Percentiles rank a stretch among this genome's conserved stretches.
phyloP scores from a whole-genome alignment of 2,113 vertebrate genomes.

The Camarhynchus parvulus region DNA sequence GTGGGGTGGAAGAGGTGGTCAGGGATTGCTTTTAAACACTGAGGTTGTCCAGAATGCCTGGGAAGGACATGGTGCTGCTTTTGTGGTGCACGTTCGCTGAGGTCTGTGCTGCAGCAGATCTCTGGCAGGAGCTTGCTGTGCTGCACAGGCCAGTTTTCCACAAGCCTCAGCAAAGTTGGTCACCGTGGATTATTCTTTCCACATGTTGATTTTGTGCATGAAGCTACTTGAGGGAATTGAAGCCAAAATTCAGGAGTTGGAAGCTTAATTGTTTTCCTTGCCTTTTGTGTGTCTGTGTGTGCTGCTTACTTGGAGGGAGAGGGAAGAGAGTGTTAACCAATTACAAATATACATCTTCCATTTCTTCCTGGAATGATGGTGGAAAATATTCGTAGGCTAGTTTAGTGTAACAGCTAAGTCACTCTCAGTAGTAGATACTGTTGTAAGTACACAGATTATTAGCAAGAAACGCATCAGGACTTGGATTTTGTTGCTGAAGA shows the following conservation, averaged over 20 bases:
- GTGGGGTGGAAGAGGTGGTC: not conserved
- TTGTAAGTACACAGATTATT: not conserved
- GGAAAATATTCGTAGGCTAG: not conserved
- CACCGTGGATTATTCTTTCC: slow-evolving; percentile 27
- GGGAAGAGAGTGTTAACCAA: not conserved
- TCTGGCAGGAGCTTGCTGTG: not conserved
- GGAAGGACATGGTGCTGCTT: not conserved
- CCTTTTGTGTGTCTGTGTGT: not conserved
- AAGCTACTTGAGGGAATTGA: not conserved
- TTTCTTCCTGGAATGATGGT: not conserved
- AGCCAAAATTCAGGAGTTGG: not conserved
- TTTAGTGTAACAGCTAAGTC: not conserved
- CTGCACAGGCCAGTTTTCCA: slow-evolving; percentile 30
- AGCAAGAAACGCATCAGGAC: not conserved
- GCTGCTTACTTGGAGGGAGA: not conserved
- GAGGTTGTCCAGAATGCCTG: slow-evolving; percentile 26
- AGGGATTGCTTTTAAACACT: not conserved
- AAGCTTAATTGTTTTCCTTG: slow-evolving; percentile 16
- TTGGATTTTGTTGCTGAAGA: not conserved
- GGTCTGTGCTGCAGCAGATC: not conserved
- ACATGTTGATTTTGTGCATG: not conserved
- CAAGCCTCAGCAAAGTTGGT: slow-evolving; percentile 28
- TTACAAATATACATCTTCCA: not conserved
- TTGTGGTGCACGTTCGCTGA: not conserved
- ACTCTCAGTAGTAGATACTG: not conserved